Evolutionary conservation across 2,113 vertebrate species (phyloP), one percentile per base, ranked within the genome.

Genomic region (Ceyx melanurus): DNA sequence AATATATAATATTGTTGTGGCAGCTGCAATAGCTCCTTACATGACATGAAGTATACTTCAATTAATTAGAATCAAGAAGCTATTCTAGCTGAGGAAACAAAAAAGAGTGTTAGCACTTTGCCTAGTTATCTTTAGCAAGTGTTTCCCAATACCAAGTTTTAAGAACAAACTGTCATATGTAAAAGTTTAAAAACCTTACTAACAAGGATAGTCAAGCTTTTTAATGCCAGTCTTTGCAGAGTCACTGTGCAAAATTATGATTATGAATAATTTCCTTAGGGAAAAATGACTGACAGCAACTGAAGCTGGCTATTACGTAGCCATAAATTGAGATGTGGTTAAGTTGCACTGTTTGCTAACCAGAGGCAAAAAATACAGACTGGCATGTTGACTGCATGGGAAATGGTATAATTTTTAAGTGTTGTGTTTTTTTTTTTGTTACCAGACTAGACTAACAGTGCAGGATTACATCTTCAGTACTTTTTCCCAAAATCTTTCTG

Each of bases 221-320:
- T 86, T 77, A 95, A 89, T 92, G 71, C 11, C 33, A 53, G 77
- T 64, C 70, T 86, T 95, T 80, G 60, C 75, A 60, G 67, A 95
- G 71, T 91, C 89, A 87, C 74, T 91, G 81, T 85, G 72, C 67
- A 83, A 95, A 95, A 95, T 92, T 80, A 22, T 58, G 57, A 84
- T 96, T 95, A 89, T 58, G 60, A 57, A 77, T 91, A 48, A 93
- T 93, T 88, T 93, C 92, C 89, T 85, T 60, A 45, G 91, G 89
- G 94, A 19, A 46, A 29, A 56, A 60, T 96, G 91, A 94, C 45
- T 83, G 94, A 67, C 87, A 92, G 82, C 78, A 91, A 3, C 31
- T 77, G 56, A 85, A 45, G 60, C 60, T 86, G 84, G 46, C 71
- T 92, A 62, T 80, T 68, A 56, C 50, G 31, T 18, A 86, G 78